These are phyloP conservation scores for Lithophane leautieri DNA, from an alignment of 2,888 invertebrate genomes.

Conservation along the genomic window DNA sequence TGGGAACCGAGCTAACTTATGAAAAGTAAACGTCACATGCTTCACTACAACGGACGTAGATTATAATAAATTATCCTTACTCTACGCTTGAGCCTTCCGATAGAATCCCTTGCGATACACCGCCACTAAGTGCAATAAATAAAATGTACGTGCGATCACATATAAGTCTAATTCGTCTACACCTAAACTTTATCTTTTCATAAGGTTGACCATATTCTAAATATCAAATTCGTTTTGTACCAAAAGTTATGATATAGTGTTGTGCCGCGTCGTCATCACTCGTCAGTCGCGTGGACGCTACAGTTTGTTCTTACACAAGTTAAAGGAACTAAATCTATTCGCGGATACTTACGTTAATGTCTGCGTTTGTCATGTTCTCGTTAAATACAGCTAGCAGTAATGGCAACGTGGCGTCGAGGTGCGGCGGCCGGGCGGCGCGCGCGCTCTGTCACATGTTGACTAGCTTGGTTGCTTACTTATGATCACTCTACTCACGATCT, in stretches of 20 bases:
- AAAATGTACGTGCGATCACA: conserved; percentile 85
- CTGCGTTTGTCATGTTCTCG: conserved; percentile 76
- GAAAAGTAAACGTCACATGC: conserved; percentile 48
- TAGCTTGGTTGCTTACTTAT: conserved; percentile 88
- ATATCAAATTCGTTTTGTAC: conserved; percentile 87
- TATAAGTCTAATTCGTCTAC: conserved; percentile 77
- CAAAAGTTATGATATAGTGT: conserved; percentile 74
- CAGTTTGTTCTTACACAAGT: conserved; percentile 65
- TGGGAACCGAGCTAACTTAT: conserved; percentile 62
- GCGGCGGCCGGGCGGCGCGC: conserved; percentile 64
- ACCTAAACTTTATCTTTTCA: conserved; percentile 73
- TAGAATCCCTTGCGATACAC: conserved; percentile 65
- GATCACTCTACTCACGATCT: conserved; percentile 82
- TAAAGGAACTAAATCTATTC: conserved; percentile 75
- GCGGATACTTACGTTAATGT: conserved; percentile 68
- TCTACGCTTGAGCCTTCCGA: conserved; percentile 76
- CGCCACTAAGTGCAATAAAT: conserved; percentile 80
- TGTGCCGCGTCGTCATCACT: conserved; percentile 41
- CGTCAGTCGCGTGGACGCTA: conserved; percentile 51
- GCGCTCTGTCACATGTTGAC: conserved; percentile 84
- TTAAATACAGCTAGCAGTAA: conserved; percentile 81
- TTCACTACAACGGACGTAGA: conserved; percentile 40
- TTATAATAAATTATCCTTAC: conserved; percentile 72
- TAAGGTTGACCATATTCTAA: conserved; percentile 76
- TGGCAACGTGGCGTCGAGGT: conserved; percentile 84